A percentile compares a stretch with the other conserved stretches of the same genome.
Conservation (phyloP, 2,797 vertebrate genomes). For the Anguilla megastoma region DNA sequence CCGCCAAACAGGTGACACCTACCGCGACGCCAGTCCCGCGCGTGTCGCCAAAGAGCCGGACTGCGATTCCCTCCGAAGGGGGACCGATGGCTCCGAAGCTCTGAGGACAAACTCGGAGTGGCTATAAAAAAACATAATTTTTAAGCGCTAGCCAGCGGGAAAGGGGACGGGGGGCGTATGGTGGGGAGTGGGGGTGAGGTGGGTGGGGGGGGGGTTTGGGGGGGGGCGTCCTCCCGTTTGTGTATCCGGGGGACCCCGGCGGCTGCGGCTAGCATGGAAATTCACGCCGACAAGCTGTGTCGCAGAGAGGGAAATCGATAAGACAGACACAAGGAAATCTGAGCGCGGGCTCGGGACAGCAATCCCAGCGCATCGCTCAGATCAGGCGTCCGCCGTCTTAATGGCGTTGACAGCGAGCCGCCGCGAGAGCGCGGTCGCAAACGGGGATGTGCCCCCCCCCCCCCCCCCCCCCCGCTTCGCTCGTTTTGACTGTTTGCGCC, state of each 20-base stretch:
- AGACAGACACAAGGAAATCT: slow-evolving; percentile 95
- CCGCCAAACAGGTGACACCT: slow-evolving; percentile 86
- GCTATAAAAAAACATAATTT: slow-evolving; percentile 65
- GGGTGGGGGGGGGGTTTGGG: slow-evolving; percentile 41
- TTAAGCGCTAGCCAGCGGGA: slow-evolving; percentile 26
- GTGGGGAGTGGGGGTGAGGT: slow-evolving; percentile 40
- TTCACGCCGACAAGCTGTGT: slow-evolving; percentile 97
- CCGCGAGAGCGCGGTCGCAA: slow-evolving; percentile 69
- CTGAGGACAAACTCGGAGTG: slow-evolving; percentile 28
- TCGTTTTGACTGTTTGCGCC: slow-evolving; percentile 56
- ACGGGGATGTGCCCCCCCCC: slow-evolving; percentile 53
- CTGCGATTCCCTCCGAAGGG: slow-evolving; percentile 52
- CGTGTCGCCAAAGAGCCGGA: slow-evolving; percentile 56
- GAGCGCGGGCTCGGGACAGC: slow-evolving; percentile 95
- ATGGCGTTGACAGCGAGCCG: slow-evolving; percentile 86
- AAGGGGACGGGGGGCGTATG: slow-evolving; percentile 42
- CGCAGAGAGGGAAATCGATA: slow-evolving; percentile 94
- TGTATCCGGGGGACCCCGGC: slow-evolving; percentile 69
- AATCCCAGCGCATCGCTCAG: slow-evolving; percentile 98
- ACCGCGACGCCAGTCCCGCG: slow-evolving; percentile 46
- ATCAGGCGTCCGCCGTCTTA: slow-evolving; percentile 88
- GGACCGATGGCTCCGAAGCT: slow-evolving; percentile 44
- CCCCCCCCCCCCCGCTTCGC: slow-evolving; percentile 44
- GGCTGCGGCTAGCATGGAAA: slow-evolving; percentile 87
- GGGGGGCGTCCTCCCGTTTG: slow-evolving; percentile 52